Percentiles rank a stretch among this genome's conserved stretches.
Evolutionary conservation across 1,140 invertebrate genomes (phyloP).

Genomic region (Drosophila ogumai): DNA sequence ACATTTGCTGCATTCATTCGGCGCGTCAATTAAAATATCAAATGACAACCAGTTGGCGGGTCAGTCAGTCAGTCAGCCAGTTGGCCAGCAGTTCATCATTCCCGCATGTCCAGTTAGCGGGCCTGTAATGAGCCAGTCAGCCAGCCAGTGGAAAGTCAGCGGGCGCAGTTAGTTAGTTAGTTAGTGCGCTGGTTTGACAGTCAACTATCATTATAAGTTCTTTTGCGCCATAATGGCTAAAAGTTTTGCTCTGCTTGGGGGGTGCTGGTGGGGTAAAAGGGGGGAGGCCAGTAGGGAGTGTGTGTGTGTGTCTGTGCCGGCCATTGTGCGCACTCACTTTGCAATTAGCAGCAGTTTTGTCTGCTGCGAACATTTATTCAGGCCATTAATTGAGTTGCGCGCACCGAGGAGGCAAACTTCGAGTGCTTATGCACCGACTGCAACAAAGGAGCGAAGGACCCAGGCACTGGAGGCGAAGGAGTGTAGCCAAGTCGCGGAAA

Average conservation of each 20-base stretch:
- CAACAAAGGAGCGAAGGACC: conserved; percentile 28
- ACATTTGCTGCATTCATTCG: conserved; percentile 49
- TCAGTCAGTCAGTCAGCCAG: conserved; percentile 26
- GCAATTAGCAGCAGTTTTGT: conserved; percentile 83
- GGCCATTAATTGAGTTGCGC: conserved; percentile 78
- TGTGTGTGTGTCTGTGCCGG: conserved; percentile 33
- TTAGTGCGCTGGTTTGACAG: conserved; percentile 68
- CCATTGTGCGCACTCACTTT: conserved; percentile 66
- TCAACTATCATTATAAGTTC: conserved; percentile 83
- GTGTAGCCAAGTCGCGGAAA: conserved; percentile 26
- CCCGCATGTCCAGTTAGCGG: conserved; percentile 51
- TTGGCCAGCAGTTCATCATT: conserved; percentile 50
- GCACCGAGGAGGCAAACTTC: conserved; percentile 43
- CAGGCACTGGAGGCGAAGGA: conserved; percentile 2
- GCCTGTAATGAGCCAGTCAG: conserved; percentile 61
- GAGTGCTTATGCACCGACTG: conserved; percentile 48
- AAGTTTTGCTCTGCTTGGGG: conserved; percentile 50
- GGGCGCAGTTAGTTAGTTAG: conserved; percentile 62
- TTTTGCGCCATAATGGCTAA: conserved; percentile 74
- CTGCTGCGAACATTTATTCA: conserved; percentile 73
- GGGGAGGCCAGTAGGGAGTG: conserved; percentile 15
- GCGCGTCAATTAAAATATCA: conserved; percentile 67
- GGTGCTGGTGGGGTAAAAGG: background rate
- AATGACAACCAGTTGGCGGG: conserved; percentile 41
- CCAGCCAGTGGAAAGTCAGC: conserved; percentile 50